phyloP scores from a whole-genome alignment of 23 tunicate genomes.

The Ascidia mentula region DNA sequence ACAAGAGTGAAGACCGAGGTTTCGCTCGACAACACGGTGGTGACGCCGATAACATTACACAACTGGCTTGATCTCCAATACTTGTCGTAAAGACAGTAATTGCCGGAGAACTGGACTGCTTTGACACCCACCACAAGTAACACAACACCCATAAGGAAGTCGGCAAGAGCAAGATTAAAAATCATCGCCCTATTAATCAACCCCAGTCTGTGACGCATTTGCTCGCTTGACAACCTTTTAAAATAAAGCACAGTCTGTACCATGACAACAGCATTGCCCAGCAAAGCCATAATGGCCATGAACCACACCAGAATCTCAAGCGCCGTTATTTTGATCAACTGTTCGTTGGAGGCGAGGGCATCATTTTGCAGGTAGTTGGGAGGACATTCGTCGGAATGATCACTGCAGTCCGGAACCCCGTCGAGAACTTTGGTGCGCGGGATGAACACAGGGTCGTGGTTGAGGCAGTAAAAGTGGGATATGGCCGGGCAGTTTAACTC shows the following conservation, averaged over 20 bases:
- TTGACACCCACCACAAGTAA: slow-evolving; percentile 29
- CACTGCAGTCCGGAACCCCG: slow-evolving; percentile 26
- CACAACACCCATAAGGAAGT: slow-evolving; percentile 57
- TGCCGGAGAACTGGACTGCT: slow-evolving; percentile 35
- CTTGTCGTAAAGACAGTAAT: slow-evolving; percentile 30
- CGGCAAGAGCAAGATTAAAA: slow-evolving; percentile 38
- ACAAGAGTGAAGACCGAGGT: slow-evolving; percentile 40
- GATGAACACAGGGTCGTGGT: slow-evolving; percentile 13
- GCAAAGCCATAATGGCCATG: slow-evolving; percentile 14
- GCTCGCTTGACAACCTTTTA: background rate
- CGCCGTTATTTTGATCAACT: slow-evolving; percentile 5
- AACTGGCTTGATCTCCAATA: slow-evolving; percentile 36
- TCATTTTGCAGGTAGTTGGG: background rate
- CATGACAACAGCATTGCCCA: slow-evolving; percentile 17
- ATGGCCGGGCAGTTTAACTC: slow-evolving; percentile 9
- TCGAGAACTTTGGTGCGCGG: slow-evolving; percentile 8
- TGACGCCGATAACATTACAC: slow-evolving; percentile 36
- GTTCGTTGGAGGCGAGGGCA: slow-evolving; percentile 9
- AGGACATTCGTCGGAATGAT: slow-evolving; percentile 30
- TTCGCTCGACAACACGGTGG: slow-evolving; percentile 46
- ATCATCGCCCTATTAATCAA: slow-evolving; percentile 25
- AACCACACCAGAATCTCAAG: slow-evolving; percentile 25
- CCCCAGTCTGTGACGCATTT: background rate
- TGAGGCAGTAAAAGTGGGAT: slow-evolving; percentile 34
- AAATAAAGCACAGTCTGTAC: background rate